A percentile compares a stretch with the other conserved stretches of the same genome.
Evolutionary conservation across 2,113 vertebrate species (phyloP).

Genomic region (Diadophis punctatus): DNA sequence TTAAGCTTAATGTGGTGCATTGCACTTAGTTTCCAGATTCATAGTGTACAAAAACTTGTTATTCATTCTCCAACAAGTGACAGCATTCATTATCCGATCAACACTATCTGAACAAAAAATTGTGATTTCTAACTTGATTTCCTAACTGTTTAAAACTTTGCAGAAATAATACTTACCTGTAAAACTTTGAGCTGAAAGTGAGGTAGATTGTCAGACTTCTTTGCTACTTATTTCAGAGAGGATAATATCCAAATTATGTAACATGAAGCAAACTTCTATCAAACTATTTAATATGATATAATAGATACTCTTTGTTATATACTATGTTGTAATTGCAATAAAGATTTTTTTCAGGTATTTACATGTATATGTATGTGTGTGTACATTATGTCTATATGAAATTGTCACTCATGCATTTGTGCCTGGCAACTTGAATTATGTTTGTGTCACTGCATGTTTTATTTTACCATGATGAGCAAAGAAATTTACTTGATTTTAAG

Average conservation of each 20-base stretch:
- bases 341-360: not conserved
- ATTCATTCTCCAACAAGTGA: not conserved
- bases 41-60: not conserved
- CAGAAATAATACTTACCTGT: not conserved
- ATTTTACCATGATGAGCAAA: not conserved
- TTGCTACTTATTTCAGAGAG: not conserved
- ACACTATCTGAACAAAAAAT: not conserved
- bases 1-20: not conserved
- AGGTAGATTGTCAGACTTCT: not conserved
- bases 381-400: not conserved
- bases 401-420: not conserved
- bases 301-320: not conserved
- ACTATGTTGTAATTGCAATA: not conserved
- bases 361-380: not conserved
- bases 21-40: slow-evolving; percentile 19
- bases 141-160: not conserved
- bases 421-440: not conserved
- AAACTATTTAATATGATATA: not conserved
- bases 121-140: not conserved
- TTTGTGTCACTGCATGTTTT: not conserved
- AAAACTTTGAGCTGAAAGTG: not conserved
- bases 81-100: not conserved
- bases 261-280: not conserved
- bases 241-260: not conserved
- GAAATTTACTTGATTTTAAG: slow-evolving; percentile 11